phyloP scores from a whole-genome alignment of 2,888 invertebrate genomes.

The Tipula lateralis region DNA sequence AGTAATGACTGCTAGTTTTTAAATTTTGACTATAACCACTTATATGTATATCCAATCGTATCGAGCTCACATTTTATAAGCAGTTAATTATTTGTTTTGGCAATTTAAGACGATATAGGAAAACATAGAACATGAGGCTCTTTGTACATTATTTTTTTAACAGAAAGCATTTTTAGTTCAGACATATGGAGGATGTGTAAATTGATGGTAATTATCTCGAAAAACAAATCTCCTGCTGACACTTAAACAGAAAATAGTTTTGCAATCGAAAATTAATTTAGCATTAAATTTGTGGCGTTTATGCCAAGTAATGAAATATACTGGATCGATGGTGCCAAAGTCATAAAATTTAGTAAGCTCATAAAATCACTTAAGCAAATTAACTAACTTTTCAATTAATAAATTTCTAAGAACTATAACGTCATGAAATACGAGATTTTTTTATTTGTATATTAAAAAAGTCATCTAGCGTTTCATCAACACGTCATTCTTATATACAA shows the following conservation, averaged over 20 bases:
- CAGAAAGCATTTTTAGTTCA: too few relatives aligned
- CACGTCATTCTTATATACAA: neutral
- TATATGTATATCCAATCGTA: too few relatives aligned
- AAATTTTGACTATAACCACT: too few relatives aligned
- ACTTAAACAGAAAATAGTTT: neutral
- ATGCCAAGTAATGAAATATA: neutral
- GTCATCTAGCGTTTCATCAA: neutral
- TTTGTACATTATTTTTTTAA: neutral
- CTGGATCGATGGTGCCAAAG: neutral
- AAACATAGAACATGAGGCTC: neutral
- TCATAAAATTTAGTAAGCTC: neutral
- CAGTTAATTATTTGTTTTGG: neutral
- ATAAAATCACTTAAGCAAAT: neutral
- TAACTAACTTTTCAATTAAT: neutral
- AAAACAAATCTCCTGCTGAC: neutral
- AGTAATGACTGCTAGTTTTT: neutral
- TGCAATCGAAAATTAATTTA: neutral
- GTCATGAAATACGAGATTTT: conserved; percentile 1
- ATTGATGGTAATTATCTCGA: neutral
- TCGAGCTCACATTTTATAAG: neutral
- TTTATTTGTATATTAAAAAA: neutral
- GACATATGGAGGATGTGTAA: neutral
- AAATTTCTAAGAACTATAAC: neutral
- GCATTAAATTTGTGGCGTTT: neutral
- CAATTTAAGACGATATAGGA: neutral